Conservation (phyloP, 2,113 vertebrate genomes). For the Probosciger aterrimus region DNA sequence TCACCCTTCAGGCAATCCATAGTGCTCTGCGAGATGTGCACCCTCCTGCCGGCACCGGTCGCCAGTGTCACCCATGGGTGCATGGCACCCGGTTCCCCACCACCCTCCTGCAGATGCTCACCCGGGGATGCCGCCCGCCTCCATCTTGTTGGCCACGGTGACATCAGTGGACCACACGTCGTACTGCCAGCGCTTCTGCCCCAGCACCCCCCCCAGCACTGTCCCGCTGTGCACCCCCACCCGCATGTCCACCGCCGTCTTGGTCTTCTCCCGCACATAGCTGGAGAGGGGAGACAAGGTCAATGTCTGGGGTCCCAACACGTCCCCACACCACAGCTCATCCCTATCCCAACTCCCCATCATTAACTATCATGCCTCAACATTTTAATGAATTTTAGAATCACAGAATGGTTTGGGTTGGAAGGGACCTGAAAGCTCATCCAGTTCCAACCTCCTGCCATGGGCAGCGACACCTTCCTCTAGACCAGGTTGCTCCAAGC, state of each 20-base stretch:
- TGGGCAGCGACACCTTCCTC: neutral
- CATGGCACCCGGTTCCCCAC: accelerated
- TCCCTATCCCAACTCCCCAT: neutral
- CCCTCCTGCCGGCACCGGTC: slow-evolving; percentile 72
- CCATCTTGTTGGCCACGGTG: slow-evolving; percentile 96
- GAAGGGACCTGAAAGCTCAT: neutral
- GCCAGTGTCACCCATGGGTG: neutral
- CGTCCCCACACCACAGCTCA: neutral
- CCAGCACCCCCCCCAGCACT: slow-evolving; percentile 90
- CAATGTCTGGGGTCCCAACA: neutral
- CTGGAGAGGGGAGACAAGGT: slow-evolving; percentile 44
- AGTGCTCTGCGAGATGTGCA: slow-evolving; percentile 94
- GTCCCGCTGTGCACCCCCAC: slow-evolving; percentile 93
- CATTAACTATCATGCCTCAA: neutral
- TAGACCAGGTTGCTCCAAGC: neutral
- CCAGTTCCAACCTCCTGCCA: neutral
- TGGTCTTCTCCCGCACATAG: slow-evolving; percentile 91
- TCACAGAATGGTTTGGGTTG: neutral
- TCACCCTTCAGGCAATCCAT: slow-evolving; percentile 90
- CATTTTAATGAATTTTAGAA: neutral
- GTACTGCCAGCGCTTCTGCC: slow-evolving; percentile 96
- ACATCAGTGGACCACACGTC: slow-evolving; percentile 97
- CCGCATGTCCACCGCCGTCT: slow-evolving; percentile 93
- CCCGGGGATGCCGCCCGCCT: slow-evolving; percentile 92
- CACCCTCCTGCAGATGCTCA: slow-evolving; percentile 30